Conservation (phyloP, 2,113 vertebrate genomes). For the Microtus oregoni region DNA sequence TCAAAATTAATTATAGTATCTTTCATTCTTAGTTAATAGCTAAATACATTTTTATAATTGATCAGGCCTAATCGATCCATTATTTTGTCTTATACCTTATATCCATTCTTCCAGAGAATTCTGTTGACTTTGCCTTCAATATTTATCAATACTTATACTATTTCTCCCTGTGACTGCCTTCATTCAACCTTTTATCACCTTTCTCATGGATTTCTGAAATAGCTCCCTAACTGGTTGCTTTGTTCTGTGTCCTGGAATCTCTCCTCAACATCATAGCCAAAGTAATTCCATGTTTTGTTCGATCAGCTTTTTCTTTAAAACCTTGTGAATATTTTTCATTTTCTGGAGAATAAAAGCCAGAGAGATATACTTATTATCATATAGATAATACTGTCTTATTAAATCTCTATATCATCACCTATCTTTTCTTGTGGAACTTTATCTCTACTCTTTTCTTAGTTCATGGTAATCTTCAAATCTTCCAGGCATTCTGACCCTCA, state of each 20-base stretch:
- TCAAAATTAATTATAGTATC: neutral
- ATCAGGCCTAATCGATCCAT: neutral
- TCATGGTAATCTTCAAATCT: neutral
- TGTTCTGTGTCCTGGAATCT: neutral
- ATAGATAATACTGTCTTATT: neutral
- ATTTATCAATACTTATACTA: neutral
- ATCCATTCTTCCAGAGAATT: neutral
- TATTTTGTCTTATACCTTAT: neutral
- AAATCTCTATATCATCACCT: neutral
- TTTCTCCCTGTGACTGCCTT: neutral
- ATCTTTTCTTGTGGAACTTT: neutral
- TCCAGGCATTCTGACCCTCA: neutral
- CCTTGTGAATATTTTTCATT: neutral
- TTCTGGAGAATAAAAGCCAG: neutral
- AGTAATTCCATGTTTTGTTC: neutral
- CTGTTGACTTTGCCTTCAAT: neutral
- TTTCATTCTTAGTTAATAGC: neutral
- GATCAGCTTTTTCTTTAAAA: neutral
- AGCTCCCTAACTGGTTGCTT: neutral
- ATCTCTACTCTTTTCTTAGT: neutral
- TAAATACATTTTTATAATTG: neutral
- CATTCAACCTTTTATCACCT: neutral
- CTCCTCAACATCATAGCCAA: neutral
- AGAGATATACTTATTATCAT: neutral
- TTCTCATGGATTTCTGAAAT: slow-evolving; percentile 8